Evolutionary conservation across 2,113 vertebrate genomes (phyloP).

Genomic region (Setophaga coronata): DNA sequence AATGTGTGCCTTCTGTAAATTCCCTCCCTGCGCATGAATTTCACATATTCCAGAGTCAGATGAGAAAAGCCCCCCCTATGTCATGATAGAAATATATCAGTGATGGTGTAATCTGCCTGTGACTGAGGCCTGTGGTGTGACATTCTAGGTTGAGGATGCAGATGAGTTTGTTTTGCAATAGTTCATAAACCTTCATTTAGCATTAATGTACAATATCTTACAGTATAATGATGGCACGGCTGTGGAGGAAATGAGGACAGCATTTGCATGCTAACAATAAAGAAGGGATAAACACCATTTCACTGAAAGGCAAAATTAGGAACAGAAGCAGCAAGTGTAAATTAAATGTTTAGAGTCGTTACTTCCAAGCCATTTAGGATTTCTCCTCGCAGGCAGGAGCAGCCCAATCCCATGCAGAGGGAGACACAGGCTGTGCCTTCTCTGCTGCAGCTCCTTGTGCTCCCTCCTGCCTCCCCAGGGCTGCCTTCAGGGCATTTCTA

Average conservation of each 20-base stretch:
- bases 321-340: conserved; percentile 32
- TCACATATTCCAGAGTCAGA: neutral
- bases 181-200: neutral
- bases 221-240: neutral
- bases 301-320: conserved; percentile 20
- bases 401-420: neutral
- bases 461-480: neutral
- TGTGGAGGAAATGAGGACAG: neutral
- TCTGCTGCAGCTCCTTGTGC: neutral
- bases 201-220: neutral
- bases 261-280: conserved; percentile 41
- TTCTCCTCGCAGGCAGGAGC: neutral
- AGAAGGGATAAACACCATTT: conserved; percentile 37
- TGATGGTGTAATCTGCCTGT: neutral
- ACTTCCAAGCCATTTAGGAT: conserved; percentile 16
- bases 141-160: neutral
- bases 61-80: neutral
- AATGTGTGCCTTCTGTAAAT: neutral
- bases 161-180: conserved; percentile 7
- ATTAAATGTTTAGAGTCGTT: conserved; percentile 56
- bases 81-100: neutral
- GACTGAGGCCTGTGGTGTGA: neutral
- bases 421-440: neutral
- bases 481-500: neutral
- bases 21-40: neutral